Evolutionary conservation across 2,888 invertebrate genomes (phyloP).

Genomic region (Yponomeuta evonymella): DNA sequence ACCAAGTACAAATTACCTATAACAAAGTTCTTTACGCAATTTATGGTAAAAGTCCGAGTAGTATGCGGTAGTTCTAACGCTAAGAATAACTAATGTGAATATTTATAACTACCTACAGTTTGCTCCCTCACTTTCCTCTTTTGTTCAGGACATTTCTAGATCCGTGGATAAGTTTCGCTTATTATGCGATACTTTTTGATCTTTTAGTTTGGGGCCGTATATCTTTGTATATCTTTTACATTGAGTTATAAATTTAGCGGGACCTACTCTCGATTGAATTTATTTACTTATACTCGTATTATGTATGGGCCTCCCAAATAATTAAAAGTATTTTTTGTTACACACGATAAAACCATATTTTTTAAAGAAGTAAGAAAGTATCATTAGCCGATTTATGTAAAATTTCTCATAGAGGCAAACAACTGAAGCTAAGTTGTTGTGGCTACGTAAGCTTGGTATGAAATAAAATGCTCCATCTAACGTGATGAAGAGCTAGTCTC

Average conservation of each 20-base stretch:
- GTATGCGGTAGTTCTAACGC: not conserved
- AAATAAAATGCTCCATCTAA: not conserved
- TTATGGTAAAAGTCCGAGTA: conserved; percentile 13
- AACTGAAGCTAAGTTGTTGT: too few species aligned
- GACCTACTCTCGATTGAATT: too few species aligned
- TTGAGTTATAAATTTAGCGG: too few species aligned
- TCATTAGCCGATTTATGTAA: too few species aligned
- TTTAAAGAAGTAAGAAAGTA: too few species aligned
- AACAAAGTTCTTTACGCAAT: not conserved
- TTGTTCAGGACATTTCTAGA: not conserved
- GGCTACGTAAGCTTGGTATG: not conserved
- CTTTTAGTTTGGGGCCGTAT: not conserved
- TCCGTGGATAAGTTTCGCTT: not conserved
- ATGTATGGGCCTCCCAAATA: too few species aligned
- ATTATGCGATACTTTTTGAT: not conserved
- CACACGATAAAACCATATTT: too few species aligned
- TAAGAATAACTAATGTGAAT: conserved; percentile 10
- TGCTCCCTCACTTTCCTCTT: not conserved
- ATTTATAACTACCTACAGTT: conserved; percentile 5
- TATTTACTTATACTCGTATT: too few species aligned
- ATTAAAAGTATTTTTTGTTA: too few species aligned
- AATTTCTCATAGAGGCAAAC: too few species aligned
- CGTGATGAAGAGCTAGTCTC: not conserved
- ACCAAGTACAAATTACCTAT: conserved; percentile 1
- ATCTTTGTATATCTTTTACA: too few species aligned